Evolutionary conservation across 2,888 invertebrate genomes (phyloP).

Genomic region (Operophtera brumata): DNA sequence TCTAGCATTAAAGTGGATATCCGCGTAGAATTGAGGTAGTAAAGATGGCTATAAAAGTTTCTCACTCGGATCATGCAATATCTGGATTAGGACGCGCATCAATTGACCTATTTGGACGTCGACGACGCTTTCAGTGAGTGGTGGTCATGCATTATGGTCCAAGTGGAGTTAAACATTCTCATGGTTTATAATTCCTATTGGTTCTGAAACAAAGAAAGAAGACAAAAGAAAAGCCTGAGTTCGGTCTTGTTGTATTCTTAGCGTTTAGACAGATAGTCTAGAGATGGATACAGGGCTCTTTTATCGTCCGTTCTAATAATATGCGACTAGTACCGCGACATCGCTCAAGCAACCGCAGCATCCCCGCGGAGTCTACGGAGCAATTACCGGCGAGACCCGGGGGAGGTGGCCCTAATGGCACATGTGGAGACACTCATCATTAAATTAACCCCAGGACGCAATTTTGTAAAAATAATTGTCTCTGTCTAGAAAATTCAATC

Average conservation of each 20-base stretch:
- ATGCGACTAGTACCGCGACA: not conserved
- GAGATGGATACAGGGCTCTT: not conserved
- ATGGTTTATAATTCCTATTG: too few relatives aligned
- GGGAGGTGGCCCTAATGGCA: not conserved
- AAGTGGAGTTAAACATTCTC: not conserved
- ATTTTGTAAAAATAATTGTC: not conserved
- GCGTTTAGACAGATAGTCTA: too few relatives aligned
- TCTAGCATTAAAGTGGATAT: slow-evolving; percentile 17
- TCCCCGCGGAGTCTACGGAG: not conserved
- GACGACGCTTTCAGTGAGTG: slow-evolving; percentile 2
- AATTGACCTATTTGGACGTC: slow-evolving; percentile 19
- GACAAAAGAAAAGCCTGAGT: too few relatives aligned
- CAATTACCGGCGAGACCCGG: not conserved
- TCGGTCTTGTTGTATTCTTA: too few relatives aligned
- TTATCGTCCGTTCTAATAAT: not conserved
- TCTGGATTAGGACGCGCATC: slow-evolving; percentile 21
- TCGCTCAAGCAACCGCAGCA: not conserved
- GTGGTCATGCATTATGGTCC: not conserved
- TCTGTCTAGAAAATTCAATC: not conserved
- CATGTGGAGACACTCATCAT: not conserved
- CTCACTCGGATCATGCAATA: slow-evolving; percentile 25
- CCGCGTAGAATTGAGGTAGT: slow-evolving; percentile 13
- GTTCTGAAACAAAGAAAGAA: too few relatives aligned
- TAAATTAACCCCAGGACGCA: not conserved
- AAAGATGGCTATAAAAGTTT: slow-evolving; percentile 23